These are phyloP conservation scores for Fulmarus glacialis DNA, from an alignment of 2,113 vertebrate genomes.

Conservation along the genomic window DNA sequence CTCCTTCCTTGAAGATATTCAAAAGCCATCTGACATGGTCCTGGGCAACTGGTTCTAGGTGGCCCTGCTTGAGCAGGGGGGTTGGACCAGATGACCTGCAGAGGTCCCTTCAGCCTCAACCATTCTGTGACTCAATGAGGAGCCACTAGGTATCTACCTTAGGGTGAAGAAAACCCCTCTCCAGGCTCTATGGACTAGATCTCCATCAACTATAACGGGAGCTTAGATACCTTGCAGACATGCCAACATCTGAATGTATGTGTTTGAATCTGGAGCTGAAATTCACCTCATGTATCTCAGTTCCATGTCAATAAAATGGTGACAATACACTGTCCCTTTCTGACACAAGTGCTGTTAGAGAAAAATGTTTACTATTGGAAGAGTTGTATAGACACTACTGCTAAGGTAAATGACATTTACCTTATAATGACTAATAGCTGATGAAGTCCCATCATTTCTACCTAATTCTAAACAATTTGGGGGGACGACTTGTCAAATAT, in stretches of 20 bases:
- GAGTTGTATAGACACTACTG: neutral
- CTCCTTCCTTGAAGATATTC: neutral
- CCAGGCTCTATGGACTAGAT: neutral
- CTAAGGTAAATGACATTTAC: neutral
- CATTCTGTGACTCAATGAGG: neutral
- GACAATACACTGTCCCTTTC: neutral
- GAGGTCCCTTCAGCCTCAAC: neutral
- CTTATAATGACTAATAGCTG: neutral
- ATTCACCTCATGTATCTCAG: fast-evolving
- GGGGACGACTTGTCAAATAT: neutral
- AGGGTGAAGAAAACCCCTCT: neutral
- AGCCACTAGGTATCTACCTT: neutral
- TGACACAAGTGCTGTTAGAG: neutral
- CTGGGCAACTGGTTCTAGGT: neutral
- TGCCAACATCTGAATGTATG: neutral
- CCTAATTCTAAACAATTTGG: neutral
- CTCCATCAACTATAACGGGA: neutral
- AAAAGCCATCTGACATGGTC: neutral
- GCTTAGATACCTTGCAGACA: neutral
- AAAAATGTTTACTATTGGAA: neutral
- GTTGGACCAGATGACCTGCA: neutral
- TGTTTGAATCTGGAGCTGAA: neutral
- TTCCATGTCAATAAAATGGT: neutral
- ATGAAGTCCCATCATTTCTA: neutral
- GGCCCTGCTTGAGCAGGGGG: neutral